Evolutionary conservation across 2,113 vertebrate species (phyloP).

Genomic region (Brachirus orientalis): DNA sequence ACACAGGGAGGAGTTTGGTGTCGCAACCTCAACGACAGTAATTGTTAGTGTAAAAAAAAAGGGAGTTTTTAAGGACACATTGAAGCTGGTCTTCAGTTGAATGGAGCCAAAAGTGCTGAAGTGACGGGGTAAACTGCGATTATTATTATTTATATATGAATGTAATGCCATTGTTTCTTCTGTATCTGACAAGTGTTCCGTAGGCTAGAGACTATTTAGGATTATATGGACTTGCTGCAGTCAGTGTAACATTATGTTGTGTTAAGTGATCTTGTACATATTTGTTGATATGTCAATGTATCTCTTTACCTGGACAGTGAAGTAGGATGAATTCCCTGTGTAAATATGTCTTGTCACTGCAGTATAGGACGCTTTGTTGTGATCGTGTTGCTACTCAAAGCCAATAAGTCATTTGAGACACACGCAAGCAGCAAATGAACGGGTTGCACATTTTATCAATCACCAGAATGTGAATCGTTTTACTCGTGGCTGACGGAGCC

Average conservation of each 20-base stretch:
- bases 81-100: constrained; percentile 80
- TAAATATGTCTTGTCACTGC: constrained; percentile 31
- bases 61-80: constrained; percentile 58
- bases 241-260: constrained; percentile 42
- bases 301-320: constrained; percentile 15
- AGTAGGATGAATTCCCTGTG: constrained; percentile 22
- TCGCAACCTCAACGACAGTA: constrained; percentile 49
- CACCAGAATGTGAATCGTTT: constrained; percentile 30
- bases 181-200: constrained; percentile 54
- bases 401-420: constrained; percentile 12
- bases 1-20: constrained; percentile 48
- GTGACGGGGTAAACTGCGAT: constrained; percentile 30
- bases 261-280: constrained; percentile 57
- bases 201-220: constrained; percentile 43
- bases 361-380: constrained; percentile 11
- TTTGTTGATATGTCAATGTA: constrained; percentile 20
- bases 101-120: constrained; percentile 33
- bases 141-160: constrained; percentile 76
- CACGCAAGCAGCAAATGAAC: constrained; percentile 47
- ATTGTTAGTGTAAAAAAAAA: constrained; percentile 47
- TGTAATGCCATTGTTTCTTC: constrained; percentile 62
- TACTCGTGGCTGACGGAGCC: constrained; percentile 49
- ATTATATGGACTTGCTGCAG: constrained; percentile 18
- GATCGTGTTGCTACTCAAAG: constrained; percentile 15
- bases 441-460: constrained; percentile 34